Evolutionary conservation across 2,888 invertebrate species (phyloP), one percentile per base, ranked within the genome.

Genomic region (Thecocarcelia acutangulata): DNA sequence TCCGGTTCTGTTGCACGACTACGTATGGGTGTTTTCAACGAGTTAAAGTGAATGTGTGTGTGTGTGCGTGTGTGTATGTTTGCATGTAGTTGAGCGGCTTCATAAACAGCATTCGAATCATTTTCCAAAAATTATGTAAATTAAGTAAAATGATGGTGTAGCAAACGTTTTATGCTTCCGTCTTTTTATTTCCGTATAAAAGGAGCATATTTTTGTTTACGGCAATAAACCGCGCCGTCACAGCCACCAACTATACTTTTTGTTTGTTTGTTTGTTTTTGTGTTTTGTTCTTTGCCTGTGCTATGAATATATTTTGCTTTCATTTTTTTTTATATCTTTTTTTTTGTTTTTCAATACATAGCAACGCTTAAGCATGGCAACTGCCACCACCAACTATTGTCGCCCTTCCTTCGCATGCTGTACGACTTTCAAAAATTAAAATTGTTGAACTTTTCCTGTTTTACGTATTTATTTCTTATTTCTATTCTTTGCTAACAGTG

Each of bases 71-170:
- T 28, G 17, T 12, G 13, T 50, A 15, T 17, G 21, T 46, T 28
- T 28, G 6, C 6, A 2, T 28, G 33, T 21, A 33, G 59, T 17
- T 59, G n/a, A 44, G 21, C 66, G 44, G 44, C 42, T 46, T 37
- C 15, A 54, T 24, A 76, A 52, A 37, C 64, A 82, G 59, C 78
- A 70, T 74, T 74, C 70, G 78, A 78, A 70, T 61, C 59, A 61
- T 78, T 82, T 78, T 78, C 76, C 74, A 75, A 76, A 76, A 82
- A 82, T 75, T 82, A 82, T 82, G 82, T 75, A 82, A 82, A 82
- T 82, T 74, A 82, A 78, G 82, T 70, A 78, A 78, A 82, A 78
- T 70, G 78, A 78, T 82, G 82, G 82, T 70, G 74, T 72, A 82
- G 70, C 74, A 78, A 82, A 73, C 74, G 82, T 75, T 82, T 82